Conservation (phyloP, 2,888 invertebrate genomes). For the Hemistola chrysoprasaria region DNA sequence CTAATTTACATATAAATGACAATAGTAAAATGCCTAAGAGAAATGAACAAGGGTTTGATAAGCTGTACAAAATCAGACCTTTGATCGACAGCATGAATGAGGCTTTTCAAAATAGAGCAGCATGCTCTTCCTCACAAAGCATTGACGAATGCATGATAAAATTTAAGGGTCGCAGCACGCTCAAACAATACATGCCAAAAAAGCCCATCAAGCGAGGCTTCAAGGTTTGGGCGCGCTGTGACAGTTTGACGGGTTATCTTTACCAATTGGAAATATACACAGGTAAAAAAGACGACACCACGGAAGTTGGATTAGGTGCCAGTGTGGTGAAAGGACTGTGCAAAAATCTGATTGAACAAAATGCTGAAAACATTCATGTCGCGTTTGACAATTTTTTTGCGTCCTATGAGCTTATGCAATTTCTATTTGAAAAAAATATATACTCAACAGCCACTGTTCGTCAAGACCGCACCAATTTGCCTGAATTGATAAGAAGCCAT, state of each 20-base stretch:
- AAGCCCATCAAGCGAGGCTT: conserved; percentile 4
- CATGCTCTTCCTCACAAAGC: conserved; percentile 8
- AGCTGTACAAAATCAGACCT: conserved; percentile 20
- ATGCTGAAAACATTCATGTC: conserved; percentile 11
- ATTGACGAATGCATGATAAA: conserved; percentile 5
- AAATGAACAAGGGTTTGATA: conserved; percentile 10
- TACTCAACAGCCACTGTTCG: conserved; percentile 11
- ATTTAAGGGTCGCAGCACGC: conserved; percentile 3
- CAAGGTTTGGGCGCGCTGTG: conserved; percentile 1
- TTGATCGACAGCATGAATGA: conserved; percentile 18
- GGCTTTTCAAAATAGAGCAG: conserved; percentile 18
- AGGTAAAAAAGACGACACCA: neutral
- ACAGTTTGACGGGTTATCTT: conserved; percentile 1
- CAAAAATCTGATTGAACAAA: conserved; percentile 5
- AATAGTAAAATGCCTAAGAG: conserved; percentile 8
- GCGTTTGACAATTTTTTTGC: conserved; percentile 21
- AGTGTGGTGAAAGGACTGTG: conserved; percentile 9
- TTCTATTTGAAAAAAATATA: conserved; percentile 15
- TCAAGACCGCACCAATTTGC: conserved; percentile 12
- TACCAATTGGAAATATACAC: neutral
- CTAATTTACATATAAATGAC: conserved; percentile 7
- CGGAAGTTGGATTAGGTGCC: conserved; percentile 9
- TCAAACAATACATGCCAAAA: conserved; percentile 8
- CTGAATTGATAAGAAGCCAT: conserved; percentile 11
- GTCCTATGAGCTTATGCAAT: conserved; percentile 16